A percentile compares a stretch with the other conserved stretches of the same genome.
phyloP scores from a whole-genome alignment of 2,888 invertebrate genomes.

The Dynastes grantii region DNA sequence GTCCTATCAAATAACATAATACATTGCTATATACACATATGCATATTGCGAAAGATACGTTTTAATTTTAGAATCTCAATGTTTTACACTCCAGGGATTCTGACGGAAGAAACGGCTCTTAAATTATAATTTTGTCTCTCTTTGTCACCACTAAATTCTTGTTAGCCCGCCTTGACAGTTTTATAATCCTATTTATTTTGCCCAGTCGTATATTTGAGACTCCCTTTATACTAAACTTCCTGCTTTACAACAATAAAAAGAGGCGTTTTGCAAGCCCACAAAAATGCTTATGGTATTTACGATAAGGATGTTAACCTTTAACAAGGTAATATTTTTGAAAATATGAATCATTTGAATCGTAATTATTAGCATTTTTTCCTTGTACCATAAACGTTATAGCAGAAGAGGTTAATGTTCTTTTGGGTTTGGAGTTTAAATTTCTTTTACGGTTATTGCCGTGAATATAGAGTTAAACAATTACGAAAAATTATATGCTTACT shows the following conservation, averaged over 20 bases:
- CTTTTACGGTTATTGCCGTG: no score
- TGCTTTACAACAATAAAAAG: slow-evolving; percentile 23
- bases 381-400: no score
- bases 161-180: slow-evolving; percentile 40
- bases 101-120: slow-evolving; percentile 28
- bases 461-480: no score
- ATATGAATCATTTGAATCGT: not conserved
- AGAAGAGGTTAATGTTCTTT: no score
- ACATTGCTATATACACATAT: not conserved
- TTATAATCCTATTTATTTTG: slow-evolving; percentile 46
- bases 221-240: slow-evolving; percentile 11
- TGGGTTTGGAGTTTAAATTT: no score
- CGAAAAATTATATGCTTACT: no score
- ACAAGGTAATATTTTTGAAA: slow-evolving; percentile 15
- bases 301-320: slow-evolving; percentile 19
- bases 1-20: not conserved
- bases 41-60: not conserved
- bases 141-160: slow-evolving; percentile 32
- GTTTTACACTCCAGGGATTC: not conserved
- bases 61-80: slow-evolving; percentile 7
- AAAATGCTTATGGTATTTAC: slow-evolving; percentile 7
- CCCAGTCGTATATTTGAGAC: slow-evolving; percentile 14
- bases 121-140: slow-evolving; percentile 39
- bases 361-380: not conserved
- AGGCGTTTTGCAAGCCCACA: not conserved